A percentile compares a stretch with the other conserved stretches of the same genome.
These are phyloP conservation scores for Habropoda laboriosa DNA, from an alignment of 1,140 invertebrate genomes.

Conservation along the genomic window DNA sequence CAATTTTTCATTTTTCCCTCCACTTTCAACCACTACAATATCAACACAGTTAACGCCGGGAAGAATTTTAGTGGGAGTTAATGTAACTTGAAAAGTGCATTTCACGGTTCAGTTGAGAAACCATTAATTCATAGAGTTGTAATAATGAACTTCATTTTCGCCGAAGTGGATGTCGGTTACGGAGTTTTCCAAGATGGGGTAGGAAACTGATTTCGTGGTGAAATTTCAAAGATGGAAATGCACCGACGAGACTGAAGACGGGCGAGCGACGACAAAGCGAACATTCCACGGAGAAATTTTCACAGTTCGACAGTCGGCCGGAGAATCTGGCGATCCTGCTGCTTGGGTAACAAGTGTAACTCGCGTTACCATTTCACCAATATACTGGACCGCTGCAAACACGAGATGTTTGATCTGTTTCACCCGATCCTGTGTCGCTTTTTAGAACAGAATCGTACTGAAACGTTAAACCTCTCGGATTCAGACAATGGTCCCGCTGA, in stretches of 20 bases:
- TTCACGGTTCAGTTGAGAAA: conserved; percentile 14
- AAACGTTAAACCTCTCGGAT: no score
- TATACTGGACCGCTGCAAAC: not conserved
- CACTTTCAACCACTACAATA: not conserved
- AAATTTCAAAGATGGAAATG: conserved; percentile 23
- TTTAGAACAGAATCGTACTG: no score
- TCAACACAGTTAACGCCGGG: not conserved
- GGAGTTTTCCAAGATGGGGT: not conserved
- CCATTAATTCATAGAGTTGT: conserved; percentile 24
- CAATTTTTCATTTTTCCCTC: not conserved
- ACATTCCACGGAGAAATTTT: not conserved
- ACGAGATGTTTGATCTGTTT: not conserved
- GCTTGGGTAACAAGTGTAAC: not conserved
- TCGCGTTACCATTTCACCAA: not conserved
- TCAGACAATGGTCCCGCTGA: no score
- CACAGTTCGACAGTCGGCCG: not conserved
- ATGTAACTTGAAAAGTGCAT: not conserved
- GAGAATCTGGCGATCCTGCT: not conserved
- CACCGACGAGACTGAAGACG: not conserved
- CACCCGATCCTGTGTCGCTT: no score
- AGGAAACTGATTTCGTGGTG: not conserved
- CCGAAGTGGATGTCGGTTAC: not conserved
- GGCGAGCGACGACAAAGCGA: not conserved
- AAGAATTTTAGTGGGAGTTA: not conserved
- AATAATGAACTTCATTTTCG: conserved; percentile 21